Percentiles rank a stretch among this genome's conserved stretches.
Evolutionary conservation across 2,888 invertebrate genomes (phyloP).

Genomic region (Aleiodes alternator): DNA sequence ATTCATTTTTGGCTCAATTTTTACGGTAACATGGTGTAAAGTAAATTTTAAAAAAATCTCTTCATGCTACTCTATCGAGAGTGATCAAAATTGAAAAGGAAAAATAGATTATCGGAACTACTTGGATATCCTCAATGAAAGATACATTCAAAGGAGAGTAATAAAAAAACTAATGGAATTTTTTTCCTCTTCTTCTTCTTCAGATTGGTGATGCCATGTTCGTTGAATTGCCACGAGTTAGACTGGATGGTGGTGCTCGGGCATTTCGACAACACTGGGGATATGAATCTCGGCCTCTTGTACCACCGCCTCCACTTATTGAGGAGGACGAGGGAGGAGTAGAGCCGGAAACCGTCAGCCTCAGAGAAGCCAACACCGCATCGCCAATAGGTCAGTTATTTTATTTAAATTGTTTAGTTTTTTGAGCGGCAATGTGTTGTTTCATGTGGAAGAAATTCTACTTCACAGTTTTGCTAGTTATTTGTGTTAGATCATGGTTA

Average conservation of each 20-base stretch:
- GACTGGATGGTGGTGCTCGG: constrained; percentile 83
- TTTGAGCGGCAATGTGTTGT: neutral
- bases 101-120: too few relatives aligned
- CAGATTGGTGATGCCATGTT: constrained; percentile 79
- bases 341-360: constrained; percentile 81
- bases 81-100: too few relatives aligned
- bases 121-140: neutral
- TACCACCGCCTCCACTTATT: constrained; percentile 81
- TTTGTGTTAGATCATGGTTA: too few relatives aligned
- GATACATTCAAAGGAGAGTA: neutral
- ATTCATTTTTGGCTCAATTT: too few relatives aligned
- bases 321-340: constrained; percentile 82
- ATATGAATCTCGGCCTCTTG: constrained; percentile 80
- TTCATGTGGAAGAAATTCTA: too few relatives aligned
- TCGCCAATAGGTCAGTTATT: constrained; percentile 78
- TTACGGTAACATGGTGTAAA: too few relatives aligned
- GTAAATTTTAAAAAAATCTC: too few relatives aligned
- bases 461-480: too few relatives aligned
- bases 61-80: too few relatives aligned
- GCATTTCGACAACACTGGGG: constrained; percentile 81
- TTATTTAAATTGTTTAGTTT: neutral
- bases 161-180: neutral
- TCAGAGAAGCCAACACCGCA: constrained; percentile 80
- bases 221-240: constrained; percentile 80
- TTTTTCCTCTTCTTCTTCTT: constrained; percentile 40